Base-by-base conservation (phyloP, 2,113 vertebrate genomes). In the Eolophus roseicapilla region DNA sequence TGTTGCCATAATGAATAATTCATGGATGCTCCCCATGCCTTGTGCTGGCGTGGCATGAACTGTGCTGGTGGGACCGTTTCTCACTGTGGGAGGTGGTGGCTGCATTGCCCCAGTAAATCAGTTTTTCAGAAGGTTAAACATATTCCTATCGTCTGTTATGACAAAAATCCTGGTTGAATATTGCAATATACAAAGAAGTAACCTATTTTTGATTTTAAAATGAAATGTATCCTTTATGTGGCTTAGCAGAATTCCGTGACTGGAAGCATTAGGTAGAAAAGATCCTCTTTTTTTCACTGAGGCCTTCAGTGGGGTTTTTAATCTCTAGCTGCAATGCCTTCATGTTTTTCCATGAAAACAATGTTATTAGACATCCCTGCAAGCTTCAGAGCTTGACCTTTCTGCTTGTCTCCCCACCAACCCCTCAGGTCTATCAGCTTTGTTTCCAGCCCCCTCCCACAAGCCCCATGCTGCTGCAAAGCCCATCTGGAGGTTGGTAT, bases 101-200 rank as follows among this genome's bases (percentile, higher is more conserved):
- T 33, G 6, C 59, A 7, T 35, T 57, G 52, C 37, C 23, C 25
- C 55, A 3, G 33, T 10, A 74, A 43, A 81, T 87, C 59, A 31
- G 10, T 3, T 46, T 83, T 86, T 49, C 12, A 7, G n/a, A 3
- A 76, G 25, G 21, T 39, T 55, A 31, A n/a, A 35, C 8, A 4
- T 4, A 8, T 15, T 41, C 13, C 6, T n/a, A 25, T 10, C 44
- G 29, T 39, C 43, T 1, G 1, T 23, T 63, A 21, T 1, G 6
- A 18, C 27, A 37, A 18, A 37, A 31, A 3, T 13, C 55, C 33
- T 41, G 23, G 33, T n/a, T 50, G 49, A 50, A 35, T 20, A 33
- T 65, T 46, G 49, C 25, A 18, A 5, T 37, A 7, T 28, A 3
- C 33, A 47, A 60, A 47, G 27, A 35, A 57, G 5, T 27, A 75